A percentile compares a stretch with the other conserved stretches of the same genome.
phyloP scores from a whole-genome alignment of 2,113 vertebrate species.

The Sapajus apella region DNA sequence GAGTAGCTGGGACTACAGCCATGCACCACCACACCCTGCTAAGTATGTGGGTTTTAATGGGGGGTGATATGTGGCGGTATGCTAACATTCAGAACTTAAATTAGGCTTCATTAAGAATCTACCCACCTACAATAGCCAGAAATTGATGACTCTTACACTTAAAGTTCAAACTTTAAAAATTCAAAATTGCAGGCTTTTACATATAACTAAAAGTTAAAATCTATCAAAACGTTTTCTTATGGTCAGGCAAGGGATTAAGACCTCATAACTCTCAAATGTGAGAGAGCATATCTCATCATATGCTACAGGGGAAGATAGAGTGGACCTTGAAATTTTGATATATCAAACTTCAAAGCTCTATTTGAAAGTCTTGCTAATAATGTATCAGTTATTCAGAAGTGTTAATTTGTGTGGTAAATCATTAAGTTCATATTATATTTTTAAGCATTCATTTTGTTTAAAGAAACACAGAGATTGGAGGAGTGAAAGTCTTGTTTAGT shows the following conservation, averaged over 20 bases:
- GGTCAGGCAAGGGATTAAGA: not conserved
- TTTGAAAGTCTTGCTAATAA: not conserved
- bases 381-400: not conserved
- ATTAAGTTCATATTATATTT: not conserved
- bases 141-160: not conserved
- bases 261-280: not conserved
- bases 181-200: not conserved
- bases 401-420: not conserved
- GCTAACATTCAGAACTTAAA: not conserved
- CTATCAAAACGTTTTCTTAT: not conserved
- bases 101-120: not conserved
- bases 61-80: not conserved
- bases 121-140: not conserved
- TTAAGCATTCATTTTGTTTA: not conserved
- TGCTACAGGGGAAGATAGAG: not conserved
- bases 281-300: not conserved
- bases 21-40: not conserved
- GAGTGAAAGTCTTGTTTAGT: not conserved
- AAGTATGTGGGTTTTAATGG: not conserved
- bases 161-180: not conserved
- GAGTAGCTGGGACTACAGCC: not conserved
- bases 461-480: not conserved
- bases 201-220: not conserved
- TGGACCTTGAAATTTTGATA: not conserved
- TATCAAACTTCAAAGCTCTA: not conserved